phyloP scores from a whole-genome alignment of 1,140 invertebrate species.

The Conus betulinus region DNA sequence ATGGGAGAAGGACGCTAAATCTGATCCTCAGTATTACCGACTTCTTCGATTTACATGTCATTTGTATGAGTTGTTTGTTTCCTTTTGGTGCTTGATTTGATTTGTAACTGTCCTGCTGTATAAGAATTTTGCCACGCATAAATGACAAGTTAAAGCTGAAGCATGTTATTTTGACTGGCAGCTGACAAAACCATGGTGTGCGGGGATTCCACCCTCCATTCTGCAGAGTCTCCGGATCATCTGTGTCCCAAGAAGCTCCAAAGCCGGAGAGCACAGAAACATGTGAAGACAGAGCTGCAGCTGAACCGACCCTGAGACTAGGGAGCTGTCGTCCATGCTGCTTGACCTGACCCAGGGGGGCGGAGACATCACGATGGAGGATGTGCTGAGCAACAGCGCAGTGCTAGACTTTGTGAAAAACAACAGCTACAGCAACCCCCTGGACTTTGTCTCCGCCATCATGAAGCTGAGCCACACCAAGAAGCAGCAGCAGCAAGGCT shows the following conservation, averaged over 20 bases:
- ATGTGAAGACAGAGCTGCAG: neutral
- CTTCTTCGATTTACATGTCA: no score
- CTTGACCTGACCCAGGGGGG: conserved; percentile 7
- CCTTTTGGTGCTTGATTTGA: no score
- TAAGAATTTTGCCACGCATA: no score
- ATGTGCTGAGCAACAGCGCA: conserved; percentile 9
- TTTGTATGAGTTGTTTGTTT: no score
- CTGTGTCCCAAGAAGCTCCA: neutral
- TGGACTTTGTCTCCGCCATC: conserved; percentile 28
- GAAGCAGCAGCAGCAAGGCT: neutral
- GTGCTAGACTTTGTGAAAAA: conserved; percentile 6
- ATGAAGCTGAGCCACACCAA: neutral
- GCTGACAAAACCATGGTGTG: neutral
- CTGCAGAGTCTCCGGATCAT: neutral
- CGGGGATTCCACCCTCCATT: neutral
- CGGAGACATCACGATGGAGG: conserved; percentile 20
- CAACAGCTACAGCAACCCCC: conserved; percentile 11
- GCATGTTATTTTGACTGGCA: neutral
- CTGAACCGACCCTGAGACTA: neutral
- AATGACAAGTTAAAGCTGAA: no score
- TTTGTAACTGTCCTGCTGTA: no score
- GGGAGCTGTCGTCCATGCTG: conserved; percentile 11
- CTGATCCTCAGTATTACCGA: no score
- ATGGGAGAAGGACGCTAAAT: no score
- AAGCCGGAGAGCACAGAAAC: neutral